Evolutionary conservation across 53 echinoderm and acorn worm genomes (phyloP).

Genomic region (Patiria pectinifera): DNA sequence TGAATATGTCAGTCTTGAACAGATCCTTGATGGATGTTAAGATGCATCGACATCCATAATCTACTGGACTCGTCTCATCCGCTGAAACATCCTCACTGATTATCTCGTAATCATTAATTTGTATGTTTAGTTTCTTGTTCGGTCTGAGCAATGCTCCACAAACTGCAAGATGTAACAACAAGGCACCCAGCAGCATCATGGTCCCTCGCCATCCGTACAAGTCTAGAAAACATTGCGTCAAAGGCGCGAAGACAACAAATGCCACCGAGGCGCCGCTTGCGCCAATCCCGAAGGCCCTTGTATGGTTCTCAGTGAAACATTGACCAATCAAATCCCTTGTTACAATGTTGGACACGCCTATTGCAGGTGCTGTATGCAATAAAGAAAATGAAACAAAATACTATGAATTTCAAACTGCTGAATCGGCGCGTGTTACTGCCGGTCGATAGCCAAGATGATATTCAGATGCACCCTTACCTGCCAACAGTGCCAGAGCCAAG

Average conservation of each 20-base stretch:
- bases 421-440: too few species aligned
- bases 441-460: background rate
- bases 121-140: too few species aligned
- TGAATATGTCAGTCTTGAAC: background rate
- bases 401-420: background rate
- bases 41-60: background rate
- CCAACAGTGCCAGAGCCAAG: background rate
- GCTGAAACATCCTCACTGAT: too few species aligned
- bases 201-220: conserved; percentile 31
- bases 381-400: background rate
- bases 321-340: conserved; percentile 32
- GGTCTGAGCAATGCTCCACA: conserved; percentile 1
- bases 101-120: too few species aligned
- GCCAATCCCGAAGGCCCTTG: background rate
- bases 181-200: conserved; percentile 3
- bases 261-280: background rate
- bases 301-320: conserved; percentile 6
- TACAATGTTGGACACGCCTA: conserved; percentile 27
- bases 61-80: too few species aligned
- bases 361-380: conserved; percentile 4
- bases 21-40: background rate
- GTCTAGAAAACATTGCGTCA: conserved; percentile 2
- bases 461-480: background rate
- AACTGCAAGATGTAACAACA: background rate
- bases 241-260: background rate